Evolutionary conservation across 1,140 invertebrate genomes (phyloP).

Genomic region (Eubasilissa regina): DNA sequence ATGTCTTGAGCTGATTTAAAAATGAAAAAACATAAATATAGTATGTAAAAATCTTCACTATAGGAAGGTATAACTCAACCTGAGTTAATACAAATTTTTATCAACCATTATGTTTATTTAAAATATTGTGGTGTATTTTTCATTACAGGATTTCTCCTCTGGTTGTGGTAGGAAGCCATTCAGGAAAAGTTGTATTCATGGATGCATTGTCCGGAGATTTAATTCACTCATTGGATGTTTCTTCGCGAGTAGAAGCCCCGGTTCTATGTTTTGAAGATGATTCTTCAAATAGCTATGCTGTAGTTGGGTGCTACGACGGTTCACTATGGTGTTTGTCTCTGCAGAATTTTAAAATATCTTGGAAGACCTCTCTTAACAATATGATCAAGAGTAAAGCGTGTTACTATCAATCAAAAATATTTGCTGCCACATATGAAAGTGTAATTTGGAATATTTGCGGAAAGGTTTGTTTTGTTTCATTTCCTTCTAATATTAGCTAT

Average conservation of each 20-base stretch:
- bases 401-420: slow-evolving; percentile 68
- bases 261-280: slow-evolving; percentile 63
- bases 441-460: slow-evolving; percentile 75
- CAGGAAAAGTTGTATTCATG: slow-evolving; percentile 73
- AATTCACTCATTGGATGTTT: slow-evolving; percentile 62
- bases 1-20: too few species aligned
- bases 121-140: neutral
- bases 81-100: neutral
- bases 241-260: slow-evolving; percentile 66
- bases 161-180: slow-evolving; percentile 75
- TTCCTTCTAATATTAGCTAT: too few species aligned
- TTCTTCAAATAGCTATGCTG: slow-evolving; percentile 59
- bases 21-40: too few species aligned
- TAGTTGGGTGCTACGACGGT: slow-evolving; percentile 80
- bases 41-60: too few species aligned
- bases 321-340: slow-evolving; percentile 76
- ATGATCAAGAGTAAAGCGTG: slow-evolving; percentile 80
- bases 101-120: neutral
- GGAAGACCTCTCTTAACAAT: slow-evolving; percentile 76
- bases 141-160: slow-evolving; percentile 1
- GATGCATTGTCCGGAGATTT: slow-evolving; percentile 68
- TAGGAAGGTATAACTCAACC: neutral
- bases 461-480: slow-evolving; percentile 63
- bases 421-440: slow-evolving; percentile 81
- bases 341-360: slow-evolving; percentile 72